Percentiles rank a stretch among this genome's conserved stretches.
These are phyloP conservation scores for Tenthredo mesomela DNA, from an alignment of 2,888 invertebrate species.

Conservation along the genomic window DNA sequence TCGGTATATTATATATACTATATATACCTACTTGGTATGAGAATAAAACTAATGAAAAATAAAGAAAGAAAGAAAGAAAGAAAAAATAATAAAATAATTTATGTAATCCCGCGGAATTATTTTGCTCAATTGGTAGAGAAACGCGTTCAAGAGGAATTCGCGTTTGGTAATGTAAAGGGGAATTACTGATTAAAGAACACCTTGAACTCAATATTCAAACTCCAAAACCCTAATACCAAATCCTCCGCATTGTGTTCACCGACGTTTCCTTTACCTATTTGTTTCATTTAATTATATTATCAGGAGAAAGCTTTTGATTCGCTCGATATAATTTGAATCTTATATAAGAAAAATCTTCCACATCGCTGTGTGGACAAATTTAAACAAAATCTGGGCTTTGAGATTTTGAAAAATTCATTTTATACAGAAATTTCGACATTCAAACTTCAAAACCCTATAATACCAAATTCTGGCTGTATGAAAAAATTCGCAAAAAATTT, in stretches of 20 bases:
- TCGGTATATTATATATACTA: no score
- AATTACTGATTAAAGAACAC: slow-evolving; percentile 13
- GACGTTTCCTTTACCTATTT: background rate
- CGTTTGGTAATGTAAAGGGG: background rate
- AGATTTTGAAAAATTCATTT: background rate
- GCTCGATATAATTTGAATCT: no score
- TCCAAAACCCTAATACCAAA: background rate
- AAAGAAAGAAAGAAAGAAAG: no score
- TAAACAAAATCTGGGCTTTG: no score
- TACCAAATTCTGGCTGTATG: no score
- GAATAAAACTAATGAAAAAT: background rate
- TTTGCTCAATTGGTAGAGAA: background rate
- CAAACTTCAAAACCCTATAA: no score
- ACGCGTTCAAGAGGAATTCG: background rate
- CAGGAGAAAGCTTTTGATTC: background rate
- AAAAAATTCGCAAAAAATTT: no score
- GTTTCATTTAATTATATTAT: background rate
- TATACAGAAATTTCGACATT: no score
- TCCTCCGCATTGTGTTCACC: background rate
- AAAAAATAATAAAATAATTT: no score
- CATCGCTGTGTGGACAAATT: no score
- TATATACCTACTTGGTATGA: background rate
- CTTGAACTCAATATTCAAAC: slow-evolving; percentile 38
- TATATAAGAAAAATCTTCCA: no score
- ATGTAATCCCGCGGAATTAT: background rate